Percentiles rank a stretch among this genome's conserved stretches.
Conservation (phyloP, 2,888 invertebrate species). For the Lycaena phlaeas region DNA sequence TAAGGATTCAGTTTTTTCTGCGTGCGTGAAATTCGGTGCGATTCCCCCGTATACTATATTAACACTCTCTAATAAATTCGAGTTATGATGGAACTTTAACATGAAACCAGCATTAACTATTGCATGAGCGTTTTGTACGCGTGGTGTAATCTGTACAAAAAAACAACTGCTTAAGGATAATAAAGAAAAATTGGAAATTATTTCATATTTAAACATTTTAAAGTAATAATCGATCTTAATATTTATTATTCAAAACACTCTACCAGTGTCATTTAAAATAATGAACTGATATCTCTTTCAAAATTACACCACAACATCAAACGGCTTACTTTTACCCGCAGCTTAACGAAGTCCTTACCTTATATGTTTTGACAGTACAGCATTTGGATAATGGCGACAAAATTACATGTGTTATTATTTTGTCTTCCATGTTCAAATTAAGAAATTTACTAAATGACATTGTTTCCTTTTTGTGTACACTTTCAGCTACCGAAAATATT, state of each 20-base stretch:
- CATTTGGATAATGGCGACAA: conserved; percentile 33
- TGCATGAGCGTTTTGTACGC: conserved; percentile 82
- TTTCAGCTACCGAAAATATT: conserved; percentile 37
- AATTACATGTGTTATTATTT: conserved; percentile 32
- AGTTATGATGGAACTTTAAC: conserved; percentile 60
- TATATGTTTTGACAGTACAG: conserved; percentile 30
- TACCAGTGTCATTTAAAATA: no score
- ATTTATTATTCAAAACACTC: no score
- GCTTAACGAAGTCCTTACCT: no score
- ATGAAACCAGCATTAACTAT: conserved; percentile 83
- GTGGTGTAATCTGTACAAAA: conserved; percentile 80
- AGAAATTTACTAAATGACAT: conserved; percentile 54
- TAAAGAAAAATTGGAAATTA: no score
- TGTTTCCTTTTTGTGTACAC: conserved; percentile 20
- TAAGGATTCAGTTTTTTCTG: conserved; percentile 61
- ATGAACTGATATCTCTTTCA: no score
- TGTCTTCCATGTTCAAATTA: conserved; percentile 49
- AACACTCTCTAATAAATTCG: conserved; percentile 50
- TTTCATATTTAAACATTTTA: no score
- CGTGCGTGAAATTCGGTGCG: conserved; percentile 52
- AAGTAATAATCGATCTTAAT: no score
- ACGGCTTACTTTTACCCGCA: no score
- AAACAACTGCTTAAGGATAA: no score
- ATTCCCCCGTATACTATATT: conserved; percentile 76
- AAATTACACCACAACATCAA: no score